Conservation (phyloP, 2,888 invertebrate genomes). For the Cataglyphis rosenhaueri region DNA sequence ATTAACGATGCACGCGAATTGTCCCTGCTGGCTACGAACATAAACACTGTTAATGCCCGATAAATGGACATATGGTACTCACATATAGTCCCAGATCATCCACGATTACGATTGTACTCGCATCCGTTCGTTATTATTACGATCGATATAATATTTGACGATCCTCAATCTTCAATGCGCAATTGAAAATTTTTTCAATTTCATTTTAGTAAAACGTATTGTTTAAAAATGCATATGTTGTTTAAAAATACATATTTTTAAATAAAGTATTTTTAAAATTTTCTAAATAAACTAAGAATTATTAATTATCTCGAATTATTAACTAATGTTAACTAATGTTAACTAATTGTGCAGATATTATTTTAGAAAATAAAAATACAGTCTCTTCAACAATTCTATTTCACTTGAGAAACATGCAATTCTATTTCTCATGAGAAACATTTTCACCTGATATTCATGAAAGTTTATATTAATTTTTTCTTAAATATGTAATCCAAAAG, state of each 20-base stretch:
- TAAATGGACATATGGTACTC: slow-evolving; percentile 69
- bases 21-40: slow-evolving; percentile 69
- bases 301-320: not conserved
- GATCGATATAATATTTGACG: slow-evolving; percentile 37
- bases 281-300: not conserved
- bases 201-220: not conserved
- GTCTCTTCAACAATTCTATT: not conserved
- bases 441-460: not conserved
- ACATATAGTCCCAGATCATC: slow-evolving; percentile 56
- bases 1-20: slow-evolving; percentile 77
- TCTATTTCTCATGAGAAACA: not conserved
- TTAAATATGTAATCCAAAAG: slow-evolving; percentile 4
- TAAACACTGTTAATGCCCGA: slow-evolving; percentile 77
- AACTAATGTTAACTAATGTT: not conserved
- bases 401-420: not conserved
- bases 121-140: slow-evolving; percentile 22
- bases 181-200: not conserved
- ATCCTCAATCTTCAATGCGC: not conserved
- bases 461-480: not conserved
- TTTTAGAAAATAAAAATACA: slow-evolving; percentile 15
- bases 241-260: not conserved
- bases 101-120: slow-evolving; percentile 53
- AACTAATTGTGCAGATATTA: not conserved
- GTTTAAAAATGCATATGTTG: not conserved
- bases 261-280: not conserved